Percentiles rank a stretch among this genome's conserved stretches.
Evolutionary conservation across 2,888 invertebrate genomes (phyloP).

Genomic region (Erpobdella octoculata): DNA sequence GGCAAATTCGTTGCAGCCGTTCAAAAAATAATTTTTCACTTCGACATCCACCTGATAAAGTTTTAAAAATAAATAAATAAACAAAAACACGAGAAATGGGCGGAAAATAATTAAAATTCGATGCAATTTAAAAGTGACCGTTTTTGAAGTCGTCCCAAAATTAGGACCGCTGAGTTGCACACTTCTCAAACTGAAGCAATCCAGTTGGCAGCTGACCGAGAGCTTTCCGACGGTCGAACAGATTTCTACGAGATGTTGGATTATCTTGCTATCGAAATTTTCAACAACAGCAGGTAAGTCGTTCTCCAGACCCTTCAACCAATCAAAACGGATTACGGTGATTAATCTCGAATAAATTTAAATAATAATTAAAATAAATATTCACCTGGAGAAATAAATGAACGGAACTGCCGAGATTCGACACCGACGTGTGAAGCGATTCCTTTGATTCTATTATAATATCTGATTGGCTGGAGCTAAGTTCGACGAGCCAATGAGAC

Average conservation of each 20-base stretch:
- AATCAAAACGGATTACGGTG: neutral
- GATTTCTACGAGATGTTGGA: neutral
- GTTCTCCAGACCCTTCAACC: neutral
- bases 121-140: neutral
- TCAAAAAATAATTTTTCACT: conserved; percentile 5
- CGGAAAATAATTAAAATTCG: neutral
- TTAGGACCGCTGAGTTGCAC: neutral
- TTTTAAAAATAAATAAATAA: neutral
- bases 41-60: neutral
- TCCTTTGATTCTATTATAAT: conserved; percentile 1
- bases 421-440: neutral
- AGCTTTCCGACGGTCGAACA: conserved; percentile 3
- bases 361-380: neutral
- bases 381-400: conserved; percentile 23
- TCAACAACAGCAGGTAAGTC: neutral
- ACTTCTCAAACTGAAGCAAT: conserved; percentile 12
- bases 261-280: conserved; percentile 1
- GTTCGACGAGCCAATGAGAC: conserved; percentile 19
- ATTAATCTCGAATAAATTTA: neutral
- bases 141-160: neutral
- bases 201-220: conserved; percentile 15
- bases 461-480: conserved; percentile 15
- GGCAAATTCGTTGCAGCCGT: conserved; percentile 16
- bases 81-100: too few species aligned
- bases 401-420: neutral